Evolutionary conservation across 2,113 vertebrate genomes (phyloP), one percentile per base, ranked within the genome.

Genomic region (Dascyllus trimaculatus): DNA sequence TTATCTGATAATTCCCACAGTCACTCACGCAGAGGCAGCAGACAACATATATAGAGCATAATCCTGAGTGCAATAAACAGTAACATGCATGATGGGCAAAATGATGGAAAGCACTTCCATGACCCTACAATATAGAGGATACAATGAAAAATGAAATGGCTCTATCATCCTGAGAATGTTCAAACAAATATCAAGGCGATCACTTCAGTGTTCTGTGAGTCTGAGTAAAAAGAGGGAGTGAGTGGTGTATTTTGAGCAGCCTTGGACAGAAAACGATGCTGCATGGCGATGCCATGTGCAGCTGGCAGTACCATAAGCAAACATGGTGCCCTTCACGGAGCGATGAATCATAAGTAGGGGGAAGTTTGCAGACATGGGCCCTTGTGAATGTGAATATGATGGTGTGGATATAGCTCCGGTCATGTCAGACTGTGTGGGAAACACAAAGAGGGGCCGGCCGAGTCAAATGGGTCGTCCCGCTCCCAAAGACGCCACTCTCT

Each of bases 381-480:
- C 81, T 91, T 71, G 82, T 82, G 82, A 92, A 93, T 74, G 74
- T 72, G 82, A 92, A 93, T 74, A 71, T 72, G 70, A 80, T 93
- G 93, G 93, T 75, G 95, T 51, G 85, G 73, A 89, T 95, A 89
- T 85, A 90, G 93, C 76, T 87, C 90, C 4, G 4, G 63, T 91
- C 91, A 91, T 90, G 90, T 86, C 89, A 87, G 90, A 91, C 88
- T 92, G 94, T 96, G 96, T 97, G 96, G 95, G 96, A 96, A 97
- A 96, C 93, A 96, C 90, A 95, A 94, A 95, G 92, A 93, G 88
- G 92, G 93, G 85, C 85, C 92, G 93, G 82, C 85, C n/a, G 63
- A 74, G 85, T 94, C 94, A 93, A 80, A 53, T 89, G 92, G 96
- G 96, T 96, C 95, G 88, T 85, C 58, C 82, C 73, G 91, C 95